Conservation (phyloP, 2,888 invertebrate genomes). For the Callimorpha dominula region DNA sequence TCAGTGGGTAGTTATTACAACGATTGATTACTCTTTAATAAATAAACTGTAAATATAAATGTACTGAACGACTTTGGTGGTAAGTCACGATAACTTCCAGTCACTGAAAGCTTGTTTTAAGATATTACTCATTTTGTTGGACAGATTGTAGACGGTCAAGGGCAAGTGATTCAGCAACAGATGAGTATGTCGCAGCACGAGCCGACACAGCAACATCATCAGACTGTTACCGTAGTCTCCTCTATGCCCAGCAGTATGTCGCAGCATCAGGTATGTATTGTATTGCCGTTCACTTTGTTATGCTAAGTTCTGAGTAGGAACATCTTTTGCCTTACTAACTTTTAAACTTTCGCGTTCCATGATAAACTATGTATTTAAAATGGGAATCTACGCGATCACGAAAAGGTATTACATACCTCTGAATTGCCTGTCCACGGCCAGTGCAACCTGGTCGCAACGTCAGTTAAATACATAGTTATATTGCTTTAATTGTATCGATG, state of each 20-base stretch:
- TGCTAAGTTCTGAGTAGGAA: too few species aligned
- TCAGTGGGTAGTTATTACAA: too few species aligned
- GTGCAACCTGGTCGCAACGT: too few species aligned
- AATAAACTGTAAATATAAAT: background rate
- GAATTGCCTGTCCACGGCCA: too few species aligned
- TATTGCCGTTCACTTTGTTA: background rate
- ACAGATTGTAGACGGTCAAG: slow-evolving; percentile 78
- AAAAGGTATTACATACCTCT: too few species aligned
- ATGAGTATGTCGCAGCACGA: slow-evolving; percentile 84
- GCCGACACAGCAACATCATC: slow-evolving; percentile 81
- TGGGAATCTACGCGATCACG: too few species aligned
- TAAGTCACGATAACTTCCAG: too few species aligned
- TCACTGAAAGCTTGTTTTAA: background rate
- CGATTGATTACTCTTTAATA: too few species aligned
- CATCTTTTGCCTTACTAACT: too few species aligned
- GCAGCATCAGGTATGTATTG: slow-evolving; percentile 75
- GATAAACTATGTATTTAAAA: too few species aligned
- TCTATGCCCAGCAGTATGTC: slow-evolving; percentile 83
- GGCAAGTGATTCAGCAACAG: slow-evolving; percentile 79
- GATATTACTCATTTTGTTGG: slow-evolving; percentile 5
- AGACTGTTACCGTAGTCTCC: slow-evolving; percentile 82
- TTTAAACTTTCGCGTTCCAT: too few species aligned
- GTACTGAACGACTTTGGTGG: background rate
- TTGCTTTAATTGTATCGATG: background rate
- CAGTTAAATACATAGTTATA: too few species aligned